Evolutionary conservation across 2,797 vertebrate genomes (phyloP), one percentile per base, ranked within the genome.

Genomic region (Ceryle rudis): DNA sequence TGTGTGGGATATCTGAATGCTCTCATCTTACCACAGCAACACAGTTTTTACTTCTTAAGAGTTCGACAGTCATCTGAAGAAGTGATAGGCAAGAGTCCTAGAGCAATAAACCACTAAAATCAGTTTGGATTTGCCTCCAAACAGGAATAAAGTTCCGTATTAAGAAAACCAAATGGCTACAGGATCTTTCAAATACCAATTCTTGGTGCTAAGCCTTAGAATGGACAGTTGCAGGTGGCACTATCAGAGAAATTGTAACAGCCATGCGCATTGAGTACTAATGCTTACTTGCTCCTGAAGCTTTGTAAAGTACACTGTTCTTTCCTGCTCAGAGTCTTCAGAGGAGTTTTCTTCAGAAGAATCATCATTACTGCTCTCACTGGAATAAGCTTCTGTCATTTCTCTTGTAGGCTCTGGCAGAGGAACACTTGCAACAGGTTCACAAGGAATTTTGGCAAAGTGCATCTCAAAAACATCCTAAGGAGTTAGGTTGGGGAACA

Each of bases 401-500:
- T 90, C 92, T 57, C 52, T 47, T 42, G 39, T 37, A 26, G 92
- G 72, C 60, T 93, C 97, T 37, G 37, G 54, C n/a, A 93, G 46
- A 44, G 61, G 9, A 37, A 65, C 69, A 42, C 71, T 93, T 28
- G 58, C 90, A 65, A 95, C 62, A 52, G 97, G 97, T 77, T 99
- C 98, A 39, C 98, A 98, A 26, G 98, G 98, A 93, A 99, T 97
- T 97, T 98, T 99, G 47, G 98, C 97, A 98, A 98, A 99, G 78
- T 98, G 98, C 20, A 95, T 98, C 98, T 99, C 99, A 97, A 99
- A 99, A 87, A 99, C 98, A 60, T 99, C 99, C 99, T 99, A 93
- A 73, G 90, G 85, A 69, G 47, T 79, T 44, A 66, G 65, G 21
- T 90, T 87, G 62, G 52, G 46, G 39, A 82, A 93, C 15, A 90